These are phyloP conservation scores for Hirtodrosophila cameraria DNA, from an alignment of 2,888 invertebrate species.

Conservation along the genomic window DNA sequence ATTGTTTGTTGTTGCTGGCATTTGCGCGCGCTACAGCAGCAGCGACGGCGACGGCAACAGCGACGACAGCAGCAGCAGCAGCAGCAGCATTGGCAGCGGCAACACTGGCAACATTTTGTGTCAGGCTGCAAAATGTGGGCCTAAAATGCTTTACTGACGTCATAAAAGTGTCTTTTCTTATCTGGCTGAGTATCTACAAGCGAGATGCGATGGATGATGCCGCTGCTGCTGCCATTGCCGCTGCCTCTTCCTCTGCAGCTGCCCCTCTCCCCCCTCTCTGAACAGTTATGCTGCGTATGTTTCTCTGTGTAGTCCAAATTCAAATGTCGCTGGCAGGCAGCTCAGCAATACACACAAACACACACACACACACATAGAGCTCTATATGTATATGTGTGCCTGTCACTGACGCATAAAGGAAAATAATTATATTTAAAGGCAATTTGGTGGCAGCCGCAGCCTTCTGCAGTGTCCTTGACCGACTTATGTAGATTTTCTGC, in stretches of 20 bases:
- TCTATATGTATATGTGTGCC: constrained; percentile 12
- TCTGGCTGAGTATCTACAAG: constrained; percentile 72
- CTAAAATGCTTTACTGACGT: constrained; percentile 78
- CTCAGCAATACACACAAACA: constrained; percentile 23
- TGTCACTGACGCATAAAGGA: constrained; percentile 74
- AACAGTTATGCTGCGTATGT: constrained; percentile 41
- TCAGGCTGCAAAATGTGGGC: constrained; percentile 62
- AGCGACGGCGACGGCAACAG: too few relatives aligned
- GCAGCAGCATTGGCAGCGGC: too few relatives aligned
- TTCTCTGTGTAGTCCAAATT: constrained; percentile 63
- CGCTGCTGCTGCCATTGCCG: constrained; percentile 14
- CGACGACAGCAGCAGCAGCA: constrained; percentile 25
- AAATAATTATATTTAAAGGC: constrained; percentile 81
- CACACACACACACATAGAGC: background rate
- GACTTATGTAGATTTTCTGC: constrained; percentile 76
- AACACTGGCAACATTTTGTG: constrained; percentile 53
- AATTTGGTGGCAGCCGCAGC: constrained; percentile 76
- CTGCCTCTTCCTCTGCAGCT: constrained; percentile 31
- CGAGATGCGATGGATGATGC: constrained; percentile 57
- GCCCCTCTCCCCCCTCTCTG: constrained; percentile 26
- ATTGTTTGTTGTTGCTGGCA: constrained; percentile 46
- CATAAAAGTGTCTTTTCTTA: constrained; percentile 78
- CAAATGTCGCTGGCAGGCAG: constrained; percentile 70
- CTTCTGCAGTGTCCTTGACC: constrained; percentile 80
- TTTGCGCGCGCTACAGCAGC: constrained; percentile 66